These are phyloP conservation scores for Petroica traversi DNA, from an alignment of 2,113 vertebrate genomes.

Conservation along the genomic window DNA sequence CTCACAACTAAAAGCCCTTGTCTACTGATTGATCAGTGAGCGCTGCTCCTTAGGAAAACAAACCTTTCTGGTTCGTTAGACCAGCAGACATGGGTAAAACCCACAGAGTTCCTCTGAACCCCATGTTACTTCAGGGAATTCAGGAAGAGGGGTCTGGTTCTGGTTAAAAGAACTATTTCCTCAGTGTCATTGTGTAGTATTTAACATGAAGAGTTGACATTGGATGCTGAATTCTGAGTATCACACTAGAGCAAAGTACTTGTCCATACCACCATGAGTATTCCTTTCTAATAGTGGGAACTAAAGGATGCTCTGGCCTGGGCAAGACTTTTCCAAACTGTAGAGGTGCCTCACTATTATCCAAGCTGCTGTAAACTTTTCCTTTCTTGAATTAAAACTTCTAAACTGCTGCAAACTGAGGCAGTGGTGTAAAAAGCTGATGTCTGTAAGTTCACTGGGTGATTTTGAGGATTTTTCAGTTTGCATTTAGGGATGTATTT, in stretches of 20 bases:
- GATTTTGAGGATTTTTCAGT: not conserved
- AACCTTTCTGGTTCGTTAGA: not conserved
- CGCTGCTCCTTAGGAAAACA: not conserved
- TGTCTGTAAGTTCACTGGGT: not conserved
- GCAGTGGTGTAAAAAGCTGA: not conserved
- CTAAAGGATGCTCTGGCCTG: not conserved
- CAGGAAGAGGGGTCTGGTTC: not conserved
- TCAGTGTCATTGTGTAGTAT: not conserved
- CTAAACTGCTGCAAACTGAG: not conserved
- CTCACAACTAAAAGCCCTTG: not conserved
- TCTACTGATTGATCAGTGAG: not conserved
- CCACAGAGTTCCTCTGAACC: not conserved
- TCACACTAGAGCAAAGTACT: not conserved
- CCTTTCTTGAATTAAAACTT: not conserved
- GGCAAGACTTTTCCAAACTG: not conserved
- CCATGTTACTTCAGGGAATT: not conserved
- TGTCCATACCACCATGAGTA: not conserved
- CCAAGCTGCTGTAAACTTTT: not conserved
- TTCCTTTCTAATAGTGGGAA: not conserved
- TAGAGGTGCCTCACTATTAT: not conserved
- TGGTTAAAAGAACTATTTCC: not conserved
- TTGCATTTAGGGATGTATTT: not conserved
- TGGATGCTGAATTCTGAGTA: not conserved
- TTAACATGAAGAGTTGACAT: not conserved
- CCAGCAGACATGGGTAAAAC: not conserved